These are phyloP conservation scores for Orthonyx spaldingii DNA, from an alignment of 2,113 vertebrate genomes.

Conservation along the genomic window DNA sequence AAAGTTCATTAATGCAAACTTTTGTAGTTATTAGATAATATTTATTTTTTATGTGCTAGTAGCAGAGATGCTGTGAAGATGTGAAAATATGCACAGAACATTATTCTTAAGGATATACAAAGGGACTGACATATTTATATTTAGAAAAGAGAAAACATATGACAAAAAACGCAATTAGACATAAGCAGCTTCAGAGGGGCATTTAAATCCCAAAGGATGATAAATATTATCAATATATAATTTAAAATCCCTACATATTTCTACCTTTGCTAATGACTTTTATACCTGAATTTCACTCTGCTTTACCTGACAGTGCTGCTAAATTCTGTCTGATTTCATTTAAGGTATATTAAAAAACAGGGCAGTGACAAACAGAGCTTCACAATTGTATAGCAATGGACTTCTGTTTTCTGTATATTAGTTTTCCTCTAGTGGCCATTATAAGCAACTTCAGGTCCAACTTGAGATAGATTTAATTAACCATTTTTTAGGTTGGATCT, in stretches of 20 bases:
- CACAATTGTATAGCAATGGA: not conserved
- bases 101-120: not conserved
- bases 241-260: not conserved
- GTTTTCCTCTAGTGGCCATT: slow-evolving; percentile 37
- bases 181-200: not conserved
- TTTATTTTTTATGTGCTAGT: not conserved
- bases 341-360: not conserved
- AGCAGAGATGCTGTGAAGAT: not conserved
- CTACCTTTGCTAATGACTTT: not conserved
- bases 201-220: not conserved
- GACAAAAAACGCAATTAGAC: not conserved
- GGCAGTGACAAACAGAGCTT: not conserved
- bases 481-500: not conserved
- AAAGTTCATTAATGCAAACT: not conserved
- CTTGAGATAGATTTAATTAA: not conserved
- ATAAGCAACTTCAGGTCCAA: not conserved
- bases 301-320: not conserved
- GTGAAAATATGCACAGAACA: not conserved
- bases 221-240: not conserved
- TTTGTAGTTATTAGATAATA: not conserved
- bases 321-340: not conserved
- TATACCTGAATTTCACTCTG: not conserved
- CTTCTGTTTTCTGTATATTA: not conserved
- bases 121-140: not conserved
- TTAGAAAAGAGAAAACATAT: not conserved